Percentiles rank a stretch among this genome's conserved stretches.
These are phyloP conservation scores for Lagorchestes hirsutus DNA, from an alignment of 2,797 vertebrate species.

Conservation along the genomic window DNA sequence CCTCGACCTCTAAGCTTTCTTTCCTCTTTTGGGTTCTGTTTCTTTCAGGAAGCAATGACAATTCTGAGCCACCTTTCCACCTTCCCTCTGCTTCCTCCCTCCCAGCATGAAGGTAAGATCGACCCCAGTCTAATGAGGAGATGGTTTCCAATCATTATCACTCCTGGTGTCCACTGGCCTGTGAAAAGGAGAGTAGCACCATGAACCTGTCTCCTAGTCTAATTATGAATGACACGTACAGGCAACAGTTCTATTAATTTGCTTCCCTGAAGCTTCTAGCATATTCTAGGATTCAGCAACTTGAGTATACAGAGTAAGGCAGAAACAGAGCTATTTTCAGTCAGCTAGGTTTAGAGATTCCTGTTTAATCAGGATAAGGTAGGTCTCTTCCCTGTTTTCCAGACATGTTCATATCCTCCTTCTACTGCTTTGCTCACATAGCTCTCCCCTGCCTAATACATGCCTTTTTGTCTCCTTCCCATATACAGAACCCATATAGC, in stretches of 20 bases:
- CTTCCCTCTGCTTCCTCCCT: neutral
- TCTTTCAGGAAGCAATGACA: neutral
- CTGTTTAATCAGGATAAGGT: neutral
- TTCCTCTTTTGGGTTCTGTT: neutral
- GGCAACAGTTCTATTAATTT: neutral
- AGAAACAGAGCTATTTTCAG: slow-evolving; percentile 3
- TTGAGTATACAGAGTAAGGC: neutral
- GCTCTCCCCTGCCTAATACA: neutral
- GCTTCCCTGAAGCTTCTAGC: neutral
- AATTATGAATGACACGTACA: neutral
- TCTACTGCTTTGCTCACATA: neutral
- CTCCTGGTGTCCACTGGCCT: neutral
- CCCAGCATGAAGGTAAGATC: neutral
- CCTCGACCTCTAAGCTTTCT: neutral
- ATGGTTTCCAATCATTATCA: slow-evolving; percentile 6
- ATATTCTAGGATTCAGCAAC: neutral
- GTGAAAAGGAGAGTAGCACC: neutral
- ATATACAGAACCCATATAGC: neutral
- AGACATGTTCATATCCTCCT: neutral
- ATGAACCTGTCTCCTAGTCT: neutral
- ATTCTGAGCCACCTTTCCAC: neutral
- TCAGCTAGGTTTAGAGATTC: neutral
- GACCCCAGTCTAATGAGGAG: neutral
- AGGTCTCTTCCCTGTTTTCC: neutral
- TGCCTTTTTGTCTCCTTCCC: neutral